A percentile compares a stretch with the other conserved stretches of the same genome.
Evolutionary conservation across 2,888 invertebrate genomes (phyloP).

Genomic region (Yponomeuta plumbellus): DNA sequence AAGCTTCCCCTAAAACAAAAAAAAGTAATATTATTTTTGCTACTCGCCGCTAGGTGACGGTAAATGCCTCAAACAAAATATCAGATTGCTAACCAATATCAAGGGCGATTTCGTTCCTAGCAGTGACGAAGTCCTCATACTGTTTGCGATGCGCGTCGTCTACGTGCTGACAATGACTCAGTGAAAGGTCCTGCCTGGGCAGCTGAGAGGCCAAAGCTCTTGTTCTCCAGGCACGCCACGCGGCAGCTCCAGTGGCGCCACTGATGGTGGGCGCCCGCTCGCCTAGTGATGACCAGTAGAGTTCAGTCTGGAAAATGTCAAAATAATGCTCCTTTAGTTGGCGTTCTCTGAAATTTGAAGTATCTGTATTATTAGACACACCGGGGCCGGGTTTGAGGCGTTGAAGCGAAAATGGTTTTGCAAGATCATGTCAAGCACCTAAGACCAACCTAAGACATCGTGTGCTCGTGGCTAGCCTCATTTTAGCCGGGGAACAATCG

Average conservation of each 20-base stretch:
- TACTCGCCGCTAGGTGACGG: slow-evolving; percentile 37
- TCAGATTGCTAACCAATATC: slow-evolving; percentile 84
- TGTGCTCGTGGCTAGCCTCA: too few species aligned
- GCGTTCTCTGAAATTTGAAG: too few species aligned
- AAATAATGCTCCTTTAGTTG: background rate
- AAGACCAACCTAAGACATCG: too few species aligned
- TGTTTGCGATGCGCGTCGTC: slow-evolving; percentile 85
- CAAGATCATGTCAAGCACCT: too few species aligned
- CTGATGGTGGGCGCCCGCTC: slow-evolving; percentile 76
- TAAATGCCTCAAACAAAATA: slow-evolving; percentile 6
- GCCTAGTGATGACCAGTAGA: slow-evolving; percentile 92
- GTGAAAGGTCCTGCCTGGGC: slow-evolving; percentile 95
- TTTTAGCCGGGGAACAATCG: too few species aligned
- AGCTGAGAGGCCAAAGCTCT: slow-evolving; percentile 87
- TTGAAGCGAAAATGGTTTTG: too few species aligned
- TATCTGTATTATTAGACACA: too few species aligned
- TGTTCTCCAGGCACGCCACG: slow-evolving; percentile 65
- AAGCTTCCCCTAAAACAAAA: slow-evolving; percentile 70
- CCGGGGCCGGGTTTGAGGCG: too few species aligned
- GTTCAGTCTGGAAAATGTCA: slow-evolving; percentile 83
- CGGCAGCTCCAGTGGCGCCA: slow-evolving; percentile 59
- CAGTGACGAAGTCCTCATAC: slow-evolving; percentile 95
- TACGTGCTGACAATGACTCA: slow-evolving; percentile 92
- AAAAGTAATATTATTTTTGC: slow-evolving; percentile 14
- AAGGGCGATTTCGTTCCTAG: slow-evolving; percentile 95